Evolutionary conservation across 1,140 invertebrate genomes (phyloP).

Genomic region (Drosophila simulans): DNA sequence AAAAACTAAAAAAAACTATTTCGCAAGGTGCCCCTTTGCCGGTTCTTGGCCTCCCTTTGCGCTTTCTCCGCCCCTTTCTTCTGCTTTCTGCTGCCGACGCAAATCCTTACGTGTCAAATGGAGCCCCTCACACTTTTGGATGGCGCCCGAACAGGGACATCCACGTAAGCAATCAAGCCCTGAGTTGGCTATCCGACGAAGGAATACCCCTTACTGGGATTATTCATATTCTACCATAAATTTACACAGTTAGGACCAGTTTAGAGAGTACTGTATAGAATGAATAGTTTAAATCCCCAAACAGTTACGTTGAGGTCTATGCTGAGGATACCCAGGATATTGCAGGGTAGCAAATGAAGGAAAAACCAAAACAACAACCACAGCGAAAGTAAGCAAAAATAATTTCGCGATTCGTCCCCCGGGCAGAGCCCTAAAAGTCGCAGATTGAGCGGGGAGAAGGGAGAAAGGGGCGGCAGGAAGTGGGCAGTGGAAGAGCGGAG

Average conservation of each 20-base stretch:
- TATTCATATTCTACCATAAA: too few relatives aligned
- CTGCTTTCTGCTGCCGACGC: conserved; percentile 45
- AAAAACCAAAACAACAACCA: conserved; percentile 41
- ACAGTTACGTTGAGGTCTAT: not conserved
- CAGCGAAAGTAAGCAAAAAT: conserved; percentile 42
- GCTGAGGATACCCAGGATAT: not conserved
- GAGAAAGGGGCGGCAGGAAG: conserved; percentile 1
- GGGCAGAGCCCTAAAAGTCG: conserved; percentile 63
- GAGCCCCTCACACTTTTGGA: conserved; percentile 3
- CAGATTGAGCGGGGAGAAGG: conserved; percentile 16
- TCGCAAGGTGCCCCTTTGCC: conserved; percentile 60
- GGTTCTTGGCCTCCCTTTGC: conserved; percentile 39
- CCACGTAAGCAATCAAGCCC: conserved; percentile 64
- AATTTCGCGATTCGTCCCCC: conserved; percentile 74
- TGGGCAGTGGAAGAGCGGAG: conserved; percentile 5
- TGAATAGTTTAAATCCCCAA: too few relatives aligned
- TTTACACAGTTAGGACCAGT: too few relatives aligned
- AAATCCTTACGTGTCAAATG: conserved; percentile 78
- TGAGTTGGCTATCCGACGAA: not conserved
- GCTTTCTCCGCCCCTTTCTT: not conserved
- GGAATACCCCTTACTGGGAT: conserved; percentile 1
- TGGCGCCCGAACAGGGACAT: conserved; percentile 54
- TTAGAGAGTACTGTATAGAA: too few relatives aligned
- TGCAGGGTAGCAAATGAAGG: conserved; percentile 23
- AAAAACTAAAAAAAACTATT: conserved; percentile 67